Evolutionary conservation across 2,113 vertebrate species (phyloP), one percentile per base, ranked within the genome.

Genomic region (Sapajus apella): DNA sequence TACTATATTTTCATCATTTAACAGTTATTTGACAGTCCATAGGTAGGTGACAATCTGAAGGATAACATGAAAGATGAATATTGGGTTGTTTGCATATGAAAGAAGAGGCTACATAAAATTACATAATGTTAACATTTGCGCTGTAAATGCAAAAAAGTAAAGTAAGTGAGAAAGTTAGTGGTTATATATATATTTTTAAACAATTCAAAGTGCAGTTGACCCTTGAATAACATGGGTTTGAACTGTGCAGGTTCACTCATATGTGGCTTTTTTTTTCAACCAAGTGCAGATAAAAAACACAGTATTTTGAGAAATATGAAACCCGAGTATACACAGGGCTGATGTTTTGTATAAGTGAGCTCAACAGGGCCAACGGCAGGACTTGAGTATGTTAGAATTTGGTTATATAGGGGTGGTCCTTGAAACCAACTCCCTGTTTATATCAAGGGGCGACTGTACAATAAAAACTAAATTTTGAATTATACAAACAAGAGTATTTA

Each of bases 1-100:
- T 70, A 73, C 23, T 68, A n/a, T 89, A 82, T 90, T 77, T 94
- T 96, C 90, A 80, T 73, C 55, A 64, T 76, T 70, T 91, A 77
- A 80, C 50, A 82, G 40, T 84, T 93, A 52, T 92, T 89, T 92
- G 84, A 72, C 43, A 95, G 91, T 91, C 47, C 64, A 84, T 81
- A 97, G 76, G 61, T 64, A 92, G 50, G 56, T 86, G 92, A 92
- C 81, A 90, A 90, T 93, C 95, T 76, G 77, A 77, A 96, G n/a
- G 70, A 77, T 92, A 92, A 94, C 92, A 76, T 68, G 58, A 97
- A 55, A 95, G 50, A 43, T 72, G 27, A 96, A 64, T 79, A 84
- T 25, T 45, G 6, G 32, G 35, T 85, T 86, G 32, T 90, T 96
- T 94, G 32, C 87, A 40, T 1, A 56, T 7, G 45, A 95, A 52